Evolutionary conservation across 1,140 invertebrate genomes (phyloP).

Genomic region (roundworm (Caenorhabditis elegans)): DNA sequence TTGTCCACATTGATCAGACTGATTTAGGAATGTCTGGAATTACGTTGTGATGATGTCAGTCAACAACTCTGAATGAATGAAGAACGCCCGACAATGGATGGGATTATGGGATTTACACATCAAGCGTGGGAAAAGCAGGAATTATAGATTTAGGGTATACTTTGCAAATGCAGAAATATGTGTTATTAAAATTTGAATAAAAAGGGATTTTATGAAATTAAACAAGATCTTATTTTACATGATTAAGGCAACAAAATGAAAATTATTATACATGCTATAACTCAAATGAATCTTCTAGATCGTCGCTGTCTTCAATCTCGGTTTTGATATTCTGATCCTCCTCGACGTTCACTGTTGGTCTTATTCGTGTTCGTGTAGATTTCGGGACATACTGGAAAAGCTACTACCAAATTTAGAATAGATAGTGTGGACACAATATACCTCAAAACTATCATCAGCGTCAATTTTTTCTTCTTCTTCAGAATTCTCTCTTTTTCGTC

Average conservation of each 20-base stretch:
- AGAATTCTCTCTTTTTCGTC: too few species aligned
- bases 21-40: neutral
- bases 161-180: too few species aligned
- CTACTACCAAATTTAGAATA: neutral
- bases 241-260: neutral
- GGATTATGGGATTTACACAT: neutral
- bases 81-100: neutral
- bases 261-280: too few species aligned
- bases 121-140: neutral
- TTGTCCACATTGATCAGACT: neutral
- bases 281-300: constrained; percentile 1
- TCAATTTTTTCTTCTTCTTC: too few species aligned
- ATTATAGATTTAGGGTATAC: neutral
- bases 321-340: too few species aligned
- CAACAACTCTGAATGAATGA: neutral
- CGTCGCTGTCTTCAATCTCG: too few species aligned
- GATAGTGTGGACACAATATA: neutral
- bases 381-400: neutral
- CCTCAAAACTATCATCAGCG: constrained; percentile 3
- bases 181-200: too few species aligned
- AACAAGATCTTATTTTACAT: neutral
- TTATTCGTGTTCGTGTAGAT: neutral
- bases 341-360: neutral
- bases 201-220: too few species aligned
- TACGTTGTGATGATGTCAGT: constrained; percentile 1